phyloP scores from a whole-genome alignment of 2,113 vertebrate genomes.

The Sminthopsis crassicaudata region DNA sequence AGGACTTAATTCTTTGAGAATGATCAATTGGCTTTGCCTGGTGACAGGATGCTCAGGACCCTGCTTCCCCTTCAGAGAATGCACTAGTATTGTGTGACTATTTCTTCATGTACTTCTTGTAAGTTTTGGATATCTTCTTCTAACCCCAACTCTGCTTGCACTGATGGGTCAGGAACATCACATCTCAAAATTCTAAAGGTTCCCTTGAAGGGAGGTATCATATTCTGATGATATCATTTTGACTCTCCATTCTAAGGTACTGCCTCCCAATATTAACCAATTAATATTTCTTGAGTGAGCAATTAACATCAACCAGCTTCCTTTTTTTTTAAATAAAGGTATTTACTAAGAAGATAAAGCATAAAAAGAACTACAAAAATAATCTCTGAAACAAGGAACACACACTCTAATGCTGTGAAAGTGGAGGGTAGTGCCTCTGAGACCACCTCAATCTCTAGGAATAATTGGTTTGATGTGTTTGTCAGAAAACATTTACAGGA shows the following conservation, averaged over 20 bases:
- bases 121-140: background rate
- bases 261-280: background rate
- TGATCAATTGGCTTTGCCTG: background rate
- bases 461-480: background rate
- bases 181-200: background rate
- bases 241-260: background rate
- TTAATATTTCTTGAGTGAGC: background rate
- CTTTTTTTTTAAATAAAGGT: background rate
- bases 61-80: background rate
- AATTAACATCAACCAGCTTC: background rate
- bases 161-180: background rate
- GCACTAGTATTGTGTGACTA: background rate
- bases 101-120: background rate
- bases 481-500: background rate
- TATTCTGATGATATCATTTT: background rate
- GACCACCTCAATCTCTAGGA: background rate
- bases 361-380: background rate
- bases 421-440: background rate
- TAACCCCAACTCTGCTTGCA: background rate
- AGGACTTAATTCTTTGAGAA: background rate
- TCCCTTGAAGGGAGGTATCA: background rate
- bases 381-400: background rate
- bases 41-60: background rate
- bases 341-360: background rate
- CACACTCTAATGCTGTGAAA: background rate